Conservation (phyloP, 2,888 invertebrate species). For the Acleris laterana region DNA sequence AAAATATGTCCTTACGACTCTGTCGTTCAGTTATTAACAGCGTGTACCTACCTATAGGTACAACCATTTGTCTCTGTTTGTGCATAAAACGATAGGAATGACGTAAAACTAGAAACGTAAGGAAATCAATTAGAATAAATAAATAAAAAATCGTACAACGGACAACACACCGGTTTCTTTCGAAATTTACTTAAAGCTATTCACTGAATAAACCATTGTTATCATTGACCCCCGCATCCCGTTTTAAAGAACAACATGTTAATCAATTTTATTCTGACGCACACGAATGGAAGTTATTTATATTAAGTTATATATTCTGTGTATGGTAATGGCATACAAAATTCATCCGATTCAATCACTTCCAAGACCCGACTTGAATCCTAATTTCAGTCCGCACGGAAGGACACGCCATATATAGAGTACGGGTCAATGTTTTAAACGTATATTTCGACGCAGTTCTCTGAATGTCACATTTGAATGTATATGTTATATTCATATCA, state of each 20-base stretch:
- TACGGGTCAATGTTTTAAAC: constrained; percentile 49
- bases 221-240: constrained; percentile 3
- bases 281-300: background rate
- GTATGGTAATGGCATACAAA: constrained; percentile 36
- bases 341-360: constrained; percentile 47
- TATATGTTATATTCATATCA: constrained; percentile 1
- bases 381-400: constrained; percentile 51
- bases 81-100: too few species aligned
- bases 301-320: too few species aligned
- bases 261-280: constrained; percentile 30
- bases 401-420: constrained; percentile 46
- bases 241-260: constrained; percentile 1
- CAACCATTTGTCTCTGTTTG: too few species aligned
- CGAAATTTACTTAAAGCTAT: background rate
- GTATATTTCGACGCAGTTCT: constrained; percentile 41
- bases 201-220: background rate
- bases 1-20: too few species aligned
- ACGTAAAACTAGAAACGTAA: too few species aligned
- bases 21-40: too few species aligned
- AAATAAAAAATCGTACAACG: too few species aligned
- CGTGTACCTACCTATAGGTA: too few species aligned
- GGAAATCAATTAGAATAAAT: too few species aligned
- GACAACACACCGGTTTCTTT: too few species aligned
- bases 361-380: constrained; percentile 45
- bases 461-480: constrained; percentile 29